Base-by-base conservation (phyloP, 1,140 invertebrate species). In the Neuroterus valhalla region DNA sequence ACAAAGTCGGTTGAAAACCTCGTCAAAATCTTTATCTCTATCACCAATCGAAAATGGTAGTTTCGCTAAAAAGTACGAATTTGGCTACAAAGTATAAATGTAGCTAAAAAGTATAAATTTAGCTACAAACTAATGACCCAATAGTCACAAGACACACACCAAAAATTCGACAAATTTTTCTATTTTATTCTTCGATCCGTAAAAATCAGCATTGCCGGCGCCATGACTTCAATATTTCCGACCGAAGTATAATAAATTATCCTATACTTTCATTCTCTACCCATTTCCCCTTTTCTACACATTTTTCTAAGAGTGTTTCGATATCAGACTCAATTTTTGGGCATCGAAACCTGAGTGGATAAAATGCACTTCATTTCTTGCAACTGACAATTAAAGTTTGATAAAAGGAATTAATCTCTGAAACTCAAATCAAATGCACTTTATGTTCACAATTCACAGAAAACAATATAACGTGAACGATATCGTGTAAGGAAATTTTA, bases 41-140 rank as follows among this genome's bases (percentile, higher is more conserved):
- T 19, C 21, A 17, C 17, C 17, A 50, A 50, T 50, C 48, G 17
- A 50, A 50, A n/a, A 21, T 10, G 17, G 48, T 19, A 55, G 26
- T 62, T 62, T 21, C 10, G 21, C 52, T 62, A 62, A 23, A 62
- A 62, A 23, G 55, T 62, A 62, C n/a, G 31, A 62, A 62, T 50
- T 50, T 50, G 19, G 48, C 48, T 50, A 50, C 17, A 50, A 50
- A 12, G 0, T 50, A 10, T 50, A 50, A 19, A 62, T 62, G 31
- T n/a, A 62, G 55, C 55, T 62, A 62, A 62, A 62, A 62, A 14
- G 21, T 62, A 62, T 26, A 62, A 62, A 15, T 62, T 62, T n/a
- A 62, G 23, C 55, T 62, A 62, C n/a, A 62, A 62, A 62, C 14
- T 62, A 62, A 31, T 2, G 31, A 23, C 21, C 21, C 26, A n/a